Evolutionary conservation across 2,113 vertebrate species (phyloP), one percentile per base, ranked within the genome.

Genomic region (Clarias batrachus): DNA sequence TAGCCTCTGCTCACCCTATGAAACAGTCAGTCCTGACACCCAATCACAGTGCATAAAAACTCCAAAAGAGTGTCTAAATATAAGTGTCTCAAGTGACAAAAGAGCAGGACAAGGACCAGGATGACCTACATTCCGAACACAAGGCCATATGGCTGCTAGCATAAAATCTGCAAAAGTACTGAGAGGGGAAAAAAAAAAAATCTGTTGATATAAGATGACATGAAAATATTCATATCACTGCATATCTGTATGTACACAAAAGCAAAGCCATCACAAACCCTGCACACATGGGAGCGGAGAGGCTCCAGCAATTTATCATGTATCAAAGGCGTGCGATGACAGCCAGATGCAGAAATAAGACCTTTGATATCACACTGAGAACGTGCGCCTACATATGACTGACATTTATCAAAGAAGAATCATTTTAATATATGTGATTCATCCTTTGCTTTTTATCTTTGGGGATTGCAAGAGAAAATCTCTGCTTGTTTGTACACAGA

Each of bases 71-170:
- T 90, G 83, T 90, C 94, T 95, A 94, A 94, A 95, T 93, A 95
- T 96, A 95, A 93, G 93, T 92, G 92, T 93, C 93, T 94, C 92
- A 94, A 94, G 93, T 94, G 92, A 95, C 93, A 94, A 95, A 95
- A 94, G 91, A 87, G 80, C 71, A 86, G 89, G 91, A 95, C 90
- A 93, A 91, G 86, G 90, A 92, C 90, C 89, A 37, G 87, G 70
- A 91, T 91, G 92, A 87, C 93, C 91, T 89, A 92, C 89, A 93
- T 93, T 91, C 82, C 88, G 83, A 54, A 54, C 59, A 84, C n/a
- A 52, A 85, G 82, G 62, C 70, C 88, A 85, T 73, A 79, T 60
- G 52, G 63, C 71, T 68, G 76, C 63, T 66, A 73, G 33, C 41
- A 16, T 73, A 78, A 73, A 83, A 37, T 62, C 14, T 48, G 59